These are phyloP conservation scores for Microplitis manilae DNA, from an alignment of 2,888 invertebrate species.

Conservation along the genomic window DNA sequence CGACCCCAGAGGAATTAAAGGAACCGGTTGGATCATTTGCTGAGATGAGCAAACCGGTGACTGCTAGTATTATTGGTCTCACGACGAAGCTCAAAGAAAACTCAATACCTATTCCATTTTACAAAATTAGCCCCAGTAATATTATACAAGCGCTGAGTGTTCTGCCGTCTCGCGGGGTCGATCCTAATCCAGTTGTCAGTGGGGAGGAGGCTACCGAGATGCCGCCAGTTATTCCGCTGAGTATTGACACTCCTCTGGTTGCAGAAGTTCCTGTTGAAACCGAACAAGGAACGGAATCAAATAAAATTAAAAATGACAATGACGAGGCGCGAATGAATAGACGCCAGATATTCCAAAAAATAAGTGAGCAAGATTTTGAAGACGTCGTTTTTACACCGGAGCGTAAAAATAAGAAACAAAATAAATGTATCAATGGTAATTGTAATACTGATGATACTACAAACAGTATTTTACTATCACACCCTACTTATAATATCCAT, in stretches of 20 bases:
- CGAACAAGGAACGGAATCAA: constrained; percentile 26
- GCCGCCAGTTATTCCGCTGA: constrained; percentile 73
- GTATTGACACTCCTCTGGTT: constrained; percentile 57
- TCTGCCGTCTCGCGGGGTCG: constrained; percentile 62
- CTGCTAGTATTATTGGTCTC: constrained; percentile 65
- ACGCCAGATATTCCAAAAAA: constrained; percentile 79
- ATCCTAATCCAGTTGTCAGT: constrained; percentile 73
- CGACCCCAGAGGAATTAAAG: constrained; percentile 41
- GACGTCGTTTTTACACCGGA: constrained; percentile 80
- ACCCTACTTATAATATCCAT: constrained; percentile 47
- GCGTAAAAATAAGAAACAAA: constrained; percentile 64
- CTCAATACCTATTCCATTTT: constrained; percentile 67
- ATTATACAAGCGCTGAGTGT: constrained; percentile 64
- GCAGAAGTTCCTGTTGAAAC: constrained; percentile 52
- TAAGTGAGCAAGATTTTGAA: constrained; percentile 82
- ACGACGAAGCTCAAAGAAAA: constrained; percentile 69
- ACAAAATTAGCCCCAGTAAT: constrained; percentile 64
- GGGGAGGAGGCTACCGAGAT: constrained; percentile 86
- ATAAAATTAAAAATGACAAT: constrained; percentile 40
- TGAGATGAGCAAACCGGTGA: constrained; percentile 66
- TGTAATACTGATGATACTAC: constrained; percentile 37
- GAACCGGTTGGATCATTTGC: constrained; percentile 58
- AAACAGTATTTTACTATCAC: constrained; percentile 42
- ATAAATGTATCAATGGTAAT: constrained; percentile 43
- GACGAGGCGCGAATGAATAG: constrained; percentile 72